A percentile compares a stretch with the other conserved stretches of the same genome.
phyloP scores from a whole-genome alignment of 1,140 invertebrate species.

The Pentalonia nigronervosa region DNA sequence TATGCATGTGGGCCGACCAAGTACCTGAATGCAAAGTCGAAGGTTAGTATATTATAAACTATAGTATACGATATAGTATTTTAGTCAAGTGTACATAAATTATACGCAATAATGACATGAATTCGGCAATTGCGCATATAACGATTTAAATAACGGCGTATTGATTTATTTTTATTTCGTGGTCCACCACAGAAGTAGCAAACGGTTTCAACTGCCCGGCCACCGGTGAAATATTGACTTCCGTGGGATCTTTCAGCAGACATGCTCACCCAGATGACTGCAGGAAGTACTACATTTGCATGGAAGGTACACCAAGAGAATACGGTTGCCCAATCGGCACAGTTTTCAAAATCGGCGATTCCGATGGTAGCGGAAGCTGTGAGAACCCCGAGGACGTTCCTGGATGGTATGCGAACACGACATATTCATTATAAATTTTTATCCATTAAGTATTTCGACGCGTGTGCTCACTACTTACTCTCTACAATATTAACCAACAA shows the following conservation, averaged over 20 bases:
- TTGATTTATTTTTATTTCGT: neutral
- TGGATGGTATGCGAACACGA: conserved; percentile 82
- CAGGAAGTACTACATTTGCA: conserved; percentile 93
- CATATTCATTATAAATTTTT: neutral
- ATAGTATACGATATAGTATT: neutral
- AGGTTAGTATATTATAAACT: conserved; percentile 67
- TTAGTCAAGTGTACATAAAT: neutral
- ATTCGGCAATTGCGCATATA: too few species aligned
- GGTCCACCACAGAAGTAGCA: conserved; percentile 75
- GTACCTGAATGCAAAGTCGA: conserved; percentile 88
- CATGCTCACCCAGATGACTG: conserved; percentile 95
- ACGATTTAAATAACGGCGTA: neutral
- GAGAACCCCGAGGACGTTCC: conserved; percentile 92
- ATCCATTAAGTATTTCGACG: neutral
- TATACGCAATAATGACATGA: neutral
- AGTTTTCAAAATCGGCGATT: conserved; percentile 92
- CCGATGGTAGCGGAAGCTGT: conserved; percentile 88
- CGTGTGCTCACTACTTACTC: neutral
- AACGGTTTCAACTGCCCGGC: conserved; percentile 88
- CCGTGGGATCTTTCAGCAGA: conserved; percentile 86
- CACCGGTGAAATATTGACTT: conserved; percentile 77
- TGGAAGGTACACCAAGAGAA: conserved; percentile 87
- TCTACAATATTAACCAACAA: neutral
- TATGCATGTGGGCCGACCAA: conserved; percentile 95
- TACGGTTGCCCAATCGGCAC: conserved; percentile 95